phyloP scores from a whole-genome alignment of 1,140 invertebrate species.

The Achroia grisella region DNA sequence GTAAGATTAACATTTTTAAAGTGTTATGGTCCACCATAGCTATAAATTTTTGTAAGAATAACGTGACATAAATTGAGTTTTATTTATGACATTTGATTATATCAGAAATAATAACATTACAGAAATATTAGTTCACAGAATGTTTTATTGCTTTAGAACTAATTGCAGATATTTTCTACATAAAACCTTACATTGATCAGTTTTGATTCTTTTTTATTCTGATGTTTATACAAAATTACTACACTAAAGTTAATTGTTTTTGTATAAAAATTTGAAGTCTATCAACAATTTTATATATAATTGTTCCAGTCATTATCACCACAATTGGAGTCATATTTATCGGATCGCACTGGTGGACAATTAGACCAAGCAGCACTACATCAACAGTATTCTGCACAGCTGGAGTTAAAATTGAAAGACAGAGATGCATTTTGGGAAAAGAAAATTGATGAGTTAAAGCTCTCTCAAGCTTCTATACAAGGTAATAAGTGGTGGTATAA shows the following conservation, averaged over 20 bases:
- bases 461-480: conserved; percentile 51
- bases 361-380: conserved; percentile 50
- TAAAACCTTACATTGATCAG: too few relatives aligned
- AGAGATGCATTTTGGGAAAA: conserved; percentile 58
- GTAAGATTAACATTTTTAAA: too few relatives aligned
- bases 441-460: conserved; percentile 56
- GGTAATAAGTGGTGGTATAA: conserved; percentile 22
- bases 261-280: conserved; percentile 1
- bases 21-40: too few relatives aligned
- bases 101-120: too few relatives aligned
- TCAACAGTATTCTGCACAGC: conserved; percentile 51
- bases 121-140: too few relatives aligned
- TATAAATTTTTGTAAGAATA: too few relatives aligned
- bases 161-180: too few relatives aligned
- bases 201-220: neutral
- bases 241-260: neutral
- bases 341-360: conserved; percentile 54
- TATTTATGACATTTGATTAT: too few relatives aligned
- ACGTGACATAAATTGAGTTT: too few relatives aligned
- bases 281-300: conserved; percentile 1
- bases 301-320: conserved; percentile 57
- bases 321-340: conserved; percentile 56
- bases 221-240: neutral
- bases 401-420: conserved; percentile 52
- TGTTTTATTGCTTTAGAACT: too few relatives aligned